These are phyloP conservation scores for Drosophila pseudotakahashii DNA, from an alignment of 2,888 invertebrate species.

Conservation along the genomic window DNA sequence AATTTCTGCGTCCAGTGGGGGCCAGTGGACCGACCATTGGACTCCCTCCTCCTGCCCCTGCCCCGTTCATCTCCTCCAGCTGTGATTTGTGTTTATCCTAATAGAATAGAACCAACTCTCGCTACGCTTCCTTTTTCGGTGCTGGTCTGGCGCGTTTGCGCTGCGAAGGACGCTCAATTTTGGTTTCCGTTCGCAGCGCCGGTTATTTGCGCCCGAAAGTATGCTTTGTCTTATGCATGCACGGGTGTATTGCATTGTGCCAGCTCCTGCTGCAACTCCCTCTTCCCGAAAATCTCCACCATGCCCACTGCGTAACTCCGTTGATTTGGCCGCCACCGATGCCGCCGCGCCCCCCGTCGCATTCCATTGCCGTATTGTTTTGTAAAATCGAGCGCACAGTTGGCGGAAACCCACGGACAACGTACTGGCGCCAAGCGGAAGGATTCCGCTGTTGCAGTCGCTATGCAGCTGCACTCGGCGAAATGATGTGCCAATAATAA, in stretches of 20 bases:
- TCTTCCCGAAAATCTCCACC: background rate
- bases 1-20: too few species aligned
- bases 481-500: background rate
- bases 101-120: slow-evolving; percentile 58
- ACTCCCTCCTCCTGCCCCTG: background rate
- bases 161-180: slow-evolving; percentile 47
- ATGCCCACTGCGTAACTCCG: slow-evolving; percentile 57
- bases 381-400: slow-evolving; percentile 51
- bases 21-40: slow-evolving; percentile 12
- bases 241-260: slow-evolving; percentile 1
- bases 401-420: slow-evolving; percentile 63
- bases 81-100: slow-evolving; percentile 65
- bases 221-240: slow-evolving; percentile 70
- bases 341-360: slow-evolving; percentile 21
- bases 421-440: slow-evolving; percentile 65
- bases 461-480: slow-evolving; percentile 18
- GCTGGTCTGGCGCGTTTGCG: slow-evolving; percentile 4
- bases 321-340: slow-evolving; percentile 58
- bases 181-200: slow-evolving; percentile 61
- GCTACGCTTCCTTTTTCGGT: slow-evolving; percentile 6
- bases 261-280: background rate
- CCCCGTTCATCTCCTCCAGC: slow-evolving; percentile 11
- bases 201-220: slow-evolving; percentile 77
- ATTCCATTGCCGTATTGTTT: slow-evolving; percentile 59
- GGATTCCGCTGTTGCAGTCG: slow-evolving; percentile 48